Evolutionary conservation across 2,797 vertebrate genomes (phyloP).

Genomic region (Microcaecilia unicolor): DNA sequence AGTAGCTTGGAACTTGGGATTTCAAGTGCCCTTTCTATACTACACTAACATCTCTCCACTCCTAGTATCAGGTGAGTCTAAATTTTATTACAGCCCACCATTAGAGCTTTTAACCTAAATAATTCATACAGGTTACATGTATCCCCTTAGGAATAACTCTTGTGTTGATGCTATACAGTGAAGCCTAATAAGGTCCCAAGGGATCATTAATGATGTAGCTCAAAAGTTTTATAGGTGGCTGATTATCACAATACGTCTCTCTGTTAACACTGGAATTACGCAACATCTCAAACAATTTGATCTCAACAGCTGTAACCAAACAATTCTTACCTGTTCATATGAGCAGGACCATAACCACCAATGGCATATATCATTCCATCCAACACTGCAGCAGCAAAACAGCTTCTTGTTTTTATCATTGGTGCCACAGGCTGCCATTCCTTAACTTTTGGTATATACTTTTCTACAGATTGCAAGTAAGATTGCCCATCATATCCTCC

Average conservation of each 20-base stretch:
- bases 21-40: too few relatives aligned
- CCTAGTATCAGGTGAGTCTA: neutral
- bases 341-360: constrained; percentile 91
- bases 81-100: neutral
- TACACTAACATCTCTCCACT: neutral
- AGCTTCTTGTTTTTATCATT: constrained; percentile 91
- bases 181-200: neutral
- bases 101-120: neutral
- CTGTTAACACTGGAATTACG: too few relatives aligned
- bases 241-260: too few relatives aligned
- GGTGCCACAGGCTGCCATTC: constrained; percentile 92
- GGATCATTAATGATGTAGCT: neutral
- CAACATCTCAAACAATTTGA: neutral
- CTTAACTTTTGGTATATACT: constrained; percentile 84
- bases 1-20: too few relatives aligned
- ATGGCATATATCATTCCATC: constrained; percentile 98
- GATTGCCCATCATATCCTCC: constrained; percentile 94
- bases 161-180: neutral
- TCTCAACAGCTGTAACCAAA: too few relatives aligned
- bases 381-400: constrained; percentile 85
- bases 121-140: rapidly evolving
- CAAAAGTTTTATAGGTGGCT: neutral
- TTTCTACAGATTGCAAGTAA: constrained; percentile 91
- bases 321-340: constrained; percentile 85
- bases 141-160: neutral